Base-by-base conservation (phyloP, 2,797 vertebrate species). In the Protonibea diacanthus region DNA sequence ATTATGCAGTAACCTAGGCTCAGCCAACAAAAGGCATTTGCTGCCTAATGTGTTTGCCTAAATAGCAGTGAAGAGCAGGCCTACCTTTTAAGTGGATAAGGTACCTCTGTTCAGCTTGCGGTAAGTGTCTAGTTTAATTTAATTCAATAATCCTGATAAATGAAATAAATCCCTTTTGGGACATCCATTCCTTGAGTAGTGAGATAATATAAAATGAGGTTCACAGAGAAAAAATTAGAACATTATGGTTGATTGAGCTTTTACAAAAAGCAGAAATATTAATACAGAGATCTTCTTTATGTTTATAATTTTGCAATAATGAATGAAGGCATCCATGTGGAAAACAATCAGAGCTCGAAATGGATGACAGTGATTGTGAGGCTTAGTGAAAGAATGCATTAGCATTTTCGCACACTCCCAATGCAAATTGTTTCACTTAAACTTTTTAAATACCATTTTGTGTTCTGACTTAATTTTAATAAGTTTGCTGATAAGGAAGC, bases 151-250 rank as follows among this genome's bases (percentile, higher is more conserved):
- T 96, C 94, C 95, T 75, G 92, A 95, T 96, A 95, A 96, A 95
- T 96, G 96, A 96, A 96, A 96, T 96, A 95, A 96, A 96, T 96
- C 95, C 95, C 95, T 95, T 95, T 89, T 95, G 95, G 95, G 95
- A 96, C 94, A 95, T 91, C 91, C 93, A 89, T 94, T 95, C 93
- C 94, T 95, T 94, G 94, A 94, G 94, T 94, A 91, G 93, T 55
- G 93, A 95, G 96, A 96, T 96, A 96, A 96, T 95, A 93, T 93
- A 94, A 96, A 96, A 96, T 96, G 94, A 96, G 95, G 93, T 96
- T 96, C 94, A 90, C 94, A 90, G 93, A 95, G 94, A 95, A 93
- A 95, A 96, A 96, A 96, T 96, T 95, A 95, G 96, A 95, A 96
- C 95, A 96, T 94, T 95, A 96, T 94, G 96, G 92, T 95, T 95